Conservation (phyloP, 2,113 vertebrate species). For the Cheirogaleus medius region DNA sequence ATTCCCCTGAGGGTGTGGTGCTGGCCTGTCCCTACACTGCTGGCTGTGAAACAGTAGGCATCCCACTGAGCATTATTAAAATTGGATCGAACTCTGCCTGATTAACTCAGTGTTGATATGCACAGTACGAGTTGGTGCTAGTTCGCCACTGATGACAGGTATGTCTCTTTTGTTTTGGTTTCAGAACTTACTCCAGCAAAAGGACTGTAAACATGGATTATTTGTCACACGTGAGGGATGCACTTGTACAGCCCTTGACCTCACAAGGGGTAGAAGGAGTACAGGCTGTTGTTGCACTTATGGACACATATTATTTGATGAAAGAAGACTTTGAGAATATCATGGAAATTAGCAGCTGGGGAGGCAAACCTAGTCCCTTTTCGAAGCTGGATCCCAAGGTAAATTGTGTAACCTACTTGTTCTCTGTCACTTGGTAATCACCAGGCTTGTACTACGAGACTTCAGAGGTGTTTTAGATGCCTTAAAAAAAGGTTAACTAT, state of each 20-base stretch:
- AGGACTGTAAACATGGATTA: constrained; percentile 95
- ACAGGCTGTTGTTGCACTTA: constrained; percentile 86
- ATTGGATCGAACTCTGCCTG: not conserved
- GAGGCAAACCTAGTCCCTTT: constrained; percentile 91
- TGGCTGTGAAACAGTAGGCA: not conserved
- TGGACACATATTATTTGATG: constrained; percentile 94
- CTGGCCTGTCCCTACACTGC: not conserved
- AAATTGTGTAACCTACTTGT: not conserved
- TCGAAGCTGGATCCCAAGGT: constrained; percentile 97
- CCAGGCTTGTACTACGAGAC: not conserved
- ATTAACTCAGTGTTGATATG: not conserved
- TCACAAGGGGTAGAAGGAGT: constrained; percentile 89
- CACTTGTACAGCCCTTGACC: constrained; percentile 89
- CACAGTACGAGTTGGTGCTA: not conserved
- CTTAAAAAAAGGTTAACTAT: not conserved
- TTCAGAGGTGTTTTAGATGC: not conserved
- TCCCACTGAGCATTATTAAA: not conserved
- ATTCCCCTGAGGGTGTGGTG: not conserved
- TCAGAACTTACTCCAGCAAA: constrained; percentile 92
- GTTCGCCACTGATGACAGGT: not conserved
- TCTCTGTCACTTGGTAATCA: not conserved
- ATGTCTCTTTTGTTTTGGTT: constrained; percentile 44
- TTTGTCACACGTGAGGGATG: constrained; percentile 88
- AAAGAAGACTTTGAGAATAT: constrained; percentile 96
- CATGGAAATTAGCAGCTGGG: constrained; percentile 95